Base-by-base conservation (phyloP, 2,888 invertebrate genomes). In the Brachyptera risi region DNA sequence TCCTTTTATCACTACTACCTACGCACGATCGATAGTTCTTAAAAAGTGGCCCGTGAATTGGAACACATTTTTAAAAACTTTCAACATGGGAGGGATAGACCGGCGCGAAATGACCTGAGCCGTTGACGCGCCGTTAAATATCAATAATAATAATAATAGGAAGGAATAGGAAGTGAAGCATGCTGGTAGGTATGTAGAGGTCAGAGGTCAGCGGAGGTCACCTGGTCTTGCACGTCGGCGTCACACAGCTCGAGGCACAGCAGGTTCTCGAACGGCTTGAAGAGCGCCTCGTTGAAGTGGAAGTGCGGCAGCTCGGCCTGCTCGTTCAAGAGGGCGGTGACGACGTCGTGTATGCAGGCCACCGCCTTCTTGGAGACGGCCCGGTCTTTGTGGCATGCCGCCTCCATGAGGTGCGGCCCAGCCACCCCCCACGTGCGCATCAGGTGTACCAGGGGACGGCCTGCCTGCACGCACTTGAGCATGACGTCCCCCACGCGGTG, bases 181-280 rank as follows among this genome's bases (percentile, higher is more conserved):
- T n/a, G n/a, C n/a, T n/a, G n/a, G n/a, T n/a, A n/a, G n/a, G n/a
- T n/a, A 31, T 31, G 31, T 31, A 31, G 31, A 31, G 31, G 7
- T 7, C 5, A 31, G 31, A 31, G 31, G n/a, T 31, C 5, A 7
- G 31, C 11, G 31, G 31, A 31, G 5, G 31, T 68, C 73, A 87
- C 91, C 74, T 80, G 79, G 69, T 83, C 82, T 79, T 95, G 94
- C 40, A 96, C 92, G 74, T 97, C 96, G 62, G 88, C 84, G 74
- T 96, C 95, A 73, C 96, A 96, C 9, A 94, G 80, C 72, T 97
- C 96, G 70, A 96, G 82, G 73, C 95, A 96, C 0, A 97, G 79
- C 40, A 97, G 82, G 72, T 95, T 96, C 76, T 97, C 96, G 73
- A 96, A 96, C 0, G 96, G 96, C 71, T 96, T 96, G 68, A 96